Percentiles rank a stretch among this genome's conserved stretches.
These are phyloP conservation scores for Nephrocerus scutellatus DNA, from an alignment of 2,888 invertebrate genomes.

Conservation along the genomic window DNA sequence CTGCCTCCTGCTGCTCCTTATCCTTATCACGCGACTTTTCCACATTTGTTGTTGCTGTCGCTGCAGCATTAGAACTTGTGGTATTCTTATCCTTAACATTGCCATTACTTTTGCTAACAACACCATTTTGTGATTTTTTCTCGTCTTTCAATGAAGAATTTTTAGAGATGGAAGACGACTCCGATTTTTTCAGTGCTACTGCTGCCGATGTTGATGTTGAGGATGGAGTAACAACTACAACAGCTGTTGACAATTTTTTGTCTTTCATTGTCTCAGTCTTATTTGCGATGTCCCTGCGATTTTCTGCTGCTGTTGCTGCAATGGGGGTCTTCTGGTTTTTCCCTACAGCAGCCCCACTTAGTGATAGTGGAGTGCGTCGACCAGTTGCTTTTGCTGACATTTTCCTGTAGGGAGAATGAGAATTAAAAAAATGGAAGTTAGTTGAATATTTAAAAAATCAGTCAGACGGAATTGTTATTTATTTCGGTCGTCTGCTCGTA, in stretches of 20 bases:
- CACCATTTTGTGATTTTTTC: slow-evolving; percentile 35
- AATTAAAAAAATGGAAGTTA: too few species aligned
- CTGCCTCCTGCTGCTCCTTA: too few species aligned
- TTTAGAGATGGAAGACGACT: slow-evolving; percentile 2
- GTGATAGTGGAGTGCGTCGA: slow-evolving; percentile 31
- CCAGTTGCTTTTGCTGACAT: slow-evolving; percentile 39
- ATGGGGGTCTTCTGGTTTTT: slow-evolving; percentile 10
- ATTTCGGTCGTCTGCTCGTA: too few species aligned
- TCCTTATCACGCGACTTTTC: slow-evolving; percentile 18
- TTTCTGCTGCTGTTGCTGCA: slow-evolving; percentile 4
- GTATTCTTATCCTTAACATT: slow-evolving; percentile 19
- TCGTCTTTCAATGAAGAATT: slow-evolving; percentile 26
- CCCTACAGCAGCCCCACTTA: slow-evolving; percentile 22
- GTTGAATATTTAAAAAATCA: too few species aligned
- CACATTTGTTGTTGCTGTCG: slow-evolving; percentile 10
- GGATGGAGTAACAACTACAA: too few species aligned
- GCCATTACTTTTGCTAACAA: slow-evolving; percentile 22
- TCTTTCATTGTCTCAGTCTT: too few species aligned
- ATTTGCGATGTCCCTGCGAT: too few species aligned
- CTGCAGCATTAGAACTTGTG: background rate
- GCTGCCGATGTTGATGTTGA: slow-evolving; percentile 16
- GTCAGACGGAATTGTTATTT: too few species aligned
- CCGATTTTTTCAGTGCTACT: slow-evolving; percentile 4
- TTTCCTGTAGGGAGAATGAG: slow-evolving; percentile 10
- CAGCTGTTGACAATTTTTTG: too few species aligned